Evolutionary conservation across 2,113 vertebrate genomes (phyloP), one percentile per base, ranked within the genome.

Genomic region (Oxyura jamaicensis): DNA sequence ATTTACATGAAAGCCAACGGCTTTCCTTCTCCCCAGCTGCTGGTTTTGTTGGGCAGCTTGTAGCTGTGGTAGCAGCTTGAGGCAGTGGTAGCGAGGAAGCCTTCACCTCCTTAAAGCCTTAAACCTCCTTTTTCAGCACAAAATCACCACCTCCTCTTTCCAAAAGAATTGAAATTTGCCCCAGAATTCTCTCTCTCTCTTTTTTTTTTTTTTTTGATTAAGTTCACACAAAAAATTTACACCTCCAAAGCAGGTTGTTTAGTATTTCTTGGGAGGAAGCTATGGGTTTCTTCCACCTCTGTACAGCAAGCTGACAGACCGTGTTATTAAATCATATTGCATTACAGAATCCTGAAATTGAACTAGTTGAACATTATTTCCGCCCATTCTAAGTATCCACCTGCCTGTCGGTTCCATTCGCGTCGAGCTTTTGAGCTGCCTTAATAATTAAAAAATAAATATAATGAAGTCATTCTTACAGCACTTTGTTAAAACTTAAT

Each of bases 171-270:
- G 15, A 29, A 39, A 19, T 59, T 59, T 35, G 19, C 62, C 59
- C 42, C 29, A 15, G 52, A 29, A 29, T 42, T 59, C 25, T 41
- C 35, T 8, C 0, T 1, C 12, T 50, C 67, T 25, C 3, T 4
- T n/a, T 39, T 39, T 39, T 44, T 44, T 46, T 48, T 50, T 50
- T 50, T 50, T 50, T 50, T 11, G 5, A 11, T 48, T n/a, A 28
- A 48, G 35, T 19, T 76, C 12, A 25, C 11, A 50, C 23, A 50
- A 50, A 23, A 44, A 44, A 44, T 18, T 7, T 48, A 25, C 50
- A 44, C 20, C 60, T 59, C 52, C 1, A 1, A 42, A 59, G 26
- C 4, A 74, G 66, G 28, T 4, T 0, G 0, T 7, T 69, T 29
- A 33, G 18, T 28, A 8, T 76, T 58, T 36, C 36, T 8, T 12